Base-by-base conservation (phyloP, 2,113 vertebrate species). In the Motacilla alba region DNA sequence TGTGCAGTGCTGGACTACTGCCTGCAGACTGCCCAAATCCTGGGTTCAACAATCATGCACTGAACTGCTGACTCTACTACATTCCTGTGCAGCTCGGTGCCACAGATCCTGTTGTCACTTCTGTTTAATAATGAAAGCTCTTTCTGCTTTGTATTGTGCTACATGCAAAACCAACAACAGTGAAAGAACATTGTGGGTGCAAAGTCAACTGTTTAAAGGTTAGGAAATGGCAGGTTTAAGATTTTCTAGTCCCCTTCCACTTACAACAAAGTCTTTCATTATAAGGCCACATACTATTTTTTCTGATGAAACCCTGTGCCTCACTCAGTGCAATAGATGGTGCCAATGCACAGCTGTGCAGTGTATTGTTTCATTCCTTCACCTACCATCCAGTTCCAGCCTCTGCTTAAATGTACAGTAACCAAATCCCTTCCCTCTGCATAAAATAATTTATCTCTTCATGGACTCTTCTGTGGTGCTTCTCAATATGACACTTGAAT, bases 401-500 rank as follows among this genome's bases (percentile, higher is more conserved):
- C 35, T 77, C 83, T 86, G 68, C 68, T 70, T 74, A 89, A 74
- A 64, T 89, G 43, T 93, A 70, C 47, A 27, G 59, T 66, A 88
- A 88, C 64, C 55, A 91, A 84, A 94, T 78, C 47, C 78, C 44
- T 95, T 83, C 31, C 47, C 26, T 64, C 47, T n/a, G 17, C 63
- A 75, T 60, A 78, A 91, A 96, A 89, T 78, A 75, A 91, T 96
- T 94, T 94, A 41, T 75, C 69, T 96, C 56, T 84, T 92, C 41
- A 41, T 33, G 68, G 83, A 26, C 52, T 94, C 41, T 89, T 60
- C 77, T 75, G 49, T 60, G 62, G 58, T 81, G 44, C 35, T 90
- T 60, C 60, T 94, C 91, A 94, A 93, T 95, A 89, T 78, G 89
- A 60, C 89, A 97, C 93, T 44, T 94, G 86, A 92, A 95, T 24